phyloP scores from a whole-genome alignment of 1,140 invertebrate genomes.

The Drosophila baimaii region DNA sequence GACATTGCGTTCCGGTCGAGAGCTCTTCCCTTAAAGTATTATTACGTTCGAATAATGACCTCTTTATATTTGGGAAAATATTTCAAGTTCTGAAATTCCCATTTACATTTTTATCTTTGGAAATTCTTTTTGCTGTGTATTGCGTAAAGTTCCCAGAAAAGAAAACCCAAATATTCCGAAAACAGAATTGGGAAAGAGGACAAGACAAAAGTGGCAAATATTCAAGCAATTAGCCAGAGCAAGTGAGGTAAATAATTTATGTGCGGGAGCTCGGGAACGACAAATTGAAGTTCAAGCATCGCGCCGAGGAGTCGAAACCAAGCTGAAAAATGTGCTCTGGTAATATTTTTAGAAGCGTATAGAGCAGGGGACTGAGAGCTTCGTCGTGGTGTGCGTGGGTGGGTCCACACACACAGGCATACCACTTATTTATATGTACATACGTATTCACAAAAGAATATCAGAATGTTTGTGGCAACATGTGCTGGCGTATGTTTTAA shows the following conservation, averaged over 20 bases:
- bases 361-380: conserved; percentile 1
- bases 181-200: neutral
- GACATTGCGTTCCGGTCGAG: conserved; percentile 7
- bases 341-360: conserved; percentile 46
- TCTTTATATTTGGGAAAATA: neutral
- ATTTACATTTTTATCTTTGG: neutral
- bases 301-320: conserved; percentile 5
- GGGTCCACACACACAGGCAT: conserved; percentile 9
- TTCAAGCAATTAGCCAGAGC: conserved; percentile 41
- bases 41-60: neutral
- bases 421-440: conserved; percentile 31
- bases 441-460: conserved; percentile 3
- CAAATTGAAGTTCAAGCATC: conserved; percentile 46
- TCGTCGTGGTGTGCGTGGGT: conserved; percentile 20
- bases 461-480: conserved; percentile 37
- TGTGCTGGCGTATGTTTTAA: conserved; percentile 70
- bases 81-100: neutral
- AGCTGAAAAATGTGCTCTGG: conserved; percentile 30
- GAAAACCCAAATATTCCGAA: too few species aligned
- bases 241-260: conserved; percentile 26
- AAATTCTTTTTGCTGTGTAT: neutral
- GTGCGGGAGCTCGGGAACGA: conserved; percentile 10
- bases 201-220: conserved; percentile 50
- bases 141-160: neutral
- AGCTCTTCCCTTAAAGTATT: conserved; percentile 55